Evolutionary conservation across 2,113 vertebrate genomes (phyloP).

Genomic region (Xiphorhynchus elegans): DNA sequence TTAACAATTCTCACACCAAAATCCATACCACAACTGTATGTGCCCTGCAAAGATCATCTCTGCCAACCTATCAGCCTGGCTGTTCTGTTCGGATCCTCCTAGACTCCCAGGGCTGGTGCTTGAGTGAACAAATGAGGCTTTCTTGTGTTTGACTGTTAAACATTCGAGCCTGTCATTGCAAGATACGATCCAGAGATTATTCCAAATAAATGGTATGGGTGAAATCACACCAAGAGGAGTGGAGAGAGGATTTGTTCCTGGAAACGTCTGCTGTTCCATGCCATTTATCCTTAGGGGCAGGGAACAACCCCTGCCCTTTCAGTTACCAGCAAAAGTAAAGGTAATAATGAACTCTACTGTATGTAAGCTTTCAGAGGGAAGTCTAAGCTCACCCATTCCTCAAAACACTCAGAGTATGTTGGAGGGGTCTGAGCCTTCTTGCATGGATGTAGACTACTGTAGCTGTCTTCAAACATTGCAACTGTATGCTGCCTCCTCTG

Average conservation of each 20-base stretch:
- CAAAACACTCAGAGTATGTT: not conserved
- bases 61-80: not conserved
- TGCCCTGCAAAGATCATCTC: not conserved
- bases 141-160: not conserved
- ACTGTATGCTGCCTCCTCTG: not conserved
- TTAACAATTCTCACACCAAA: not conserved
- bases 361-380: not conserved
- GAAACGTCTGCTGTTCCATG: not conserved
- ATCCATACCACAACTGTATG: not conserved
- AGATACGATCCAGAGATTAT: not conserved
- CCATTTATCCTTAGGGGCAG: not conserved
- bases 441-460: fast-evolving
- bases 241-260: not conserved
- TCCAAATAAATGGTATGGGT: not conserved
- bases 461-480: not conserved
- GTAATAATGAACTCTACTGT: not conserved
- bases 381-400: not conserved
- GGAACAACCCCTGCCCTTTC: not conserved
- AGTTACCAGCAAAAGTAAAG: not conserved
- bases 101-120: not conserved
- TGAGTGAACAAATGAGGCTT: not conserved
- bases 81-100: not conserved
- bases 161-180: not conserved
- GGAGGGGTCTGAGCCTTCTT: not conserved
- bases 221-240: not conserved